Conservation (phyloP, 2,113 vertebrate species). For the Thryonomys swinderianus region DNA sequence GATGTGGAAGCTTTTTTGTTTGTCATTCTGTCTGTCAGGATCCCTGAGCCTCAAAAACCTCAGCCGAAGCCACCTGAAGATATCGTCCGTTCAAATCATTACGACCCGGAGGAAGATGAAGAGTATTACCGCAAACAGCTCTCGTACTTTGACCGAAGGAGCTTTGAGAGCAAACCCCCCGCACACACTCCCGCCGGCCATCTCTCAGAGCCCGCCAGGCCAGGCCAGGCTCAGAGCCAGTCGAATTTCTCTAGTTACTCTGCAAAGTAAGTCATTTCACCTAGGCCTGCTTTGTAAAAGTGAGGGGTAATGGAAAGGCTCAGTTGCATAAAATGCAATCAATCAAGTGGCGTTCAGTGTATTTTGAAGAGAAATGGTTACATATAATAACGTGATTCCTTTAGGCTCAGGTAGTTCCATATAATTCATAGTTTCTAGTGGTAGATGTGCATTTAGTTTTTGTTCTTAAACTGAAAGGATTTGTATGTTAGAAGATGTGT, state of each 20-base stretch:
- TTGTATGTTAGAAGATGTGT: background rate
- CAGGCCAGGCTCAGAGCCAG: slow-evolving; percentile 90
- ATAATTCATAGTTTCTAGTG: background rate
- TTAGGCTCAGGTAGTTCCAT: background rate
- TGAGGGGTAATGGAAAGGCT: background rate
- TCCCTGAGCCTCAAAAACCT: slow-evolving; percentile 97
- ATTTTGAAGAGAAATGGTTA: background rate
- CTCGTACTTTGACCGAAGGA: slow-evolving; percentile 96
- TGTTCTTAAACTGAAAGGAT: background rate
- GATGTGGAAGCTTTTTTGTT: background rate
- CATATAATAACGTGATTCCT: no score
- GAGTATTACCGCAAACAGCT: slow-evolving; percentile 98
- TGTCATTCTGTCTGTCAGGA: slow-evolving; percentile 82
- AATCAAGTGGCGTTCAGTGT: background rate
- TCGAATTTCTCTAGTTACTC: slow-evolving; percentile 90
- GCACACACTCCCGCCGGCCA: slow-evolving; percentile 89
- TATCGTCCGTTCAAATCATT: slow-evolving; percentile 93
- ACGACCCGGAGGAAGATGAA: slow-evolving; percentile 96
- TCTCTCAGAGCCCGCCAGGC: slow-evolving; percentile 92
- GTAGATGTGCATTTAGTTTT: background rate
- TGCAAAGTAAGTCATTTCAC: slow-evolving; percentile 89
- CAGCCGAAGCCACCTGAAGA: slow-evolving; percentile 93
- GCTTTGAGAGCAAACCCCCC: slow-evolving; percentile 94
- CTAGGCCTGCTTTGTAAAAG: background rate
- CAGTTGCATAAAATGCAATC: background rate